These are phyloP conservation scores for Mamestra brassicae DNA, from an alignment of 2,888 invertebrate species.

Conservation along the genomic window DNA sequence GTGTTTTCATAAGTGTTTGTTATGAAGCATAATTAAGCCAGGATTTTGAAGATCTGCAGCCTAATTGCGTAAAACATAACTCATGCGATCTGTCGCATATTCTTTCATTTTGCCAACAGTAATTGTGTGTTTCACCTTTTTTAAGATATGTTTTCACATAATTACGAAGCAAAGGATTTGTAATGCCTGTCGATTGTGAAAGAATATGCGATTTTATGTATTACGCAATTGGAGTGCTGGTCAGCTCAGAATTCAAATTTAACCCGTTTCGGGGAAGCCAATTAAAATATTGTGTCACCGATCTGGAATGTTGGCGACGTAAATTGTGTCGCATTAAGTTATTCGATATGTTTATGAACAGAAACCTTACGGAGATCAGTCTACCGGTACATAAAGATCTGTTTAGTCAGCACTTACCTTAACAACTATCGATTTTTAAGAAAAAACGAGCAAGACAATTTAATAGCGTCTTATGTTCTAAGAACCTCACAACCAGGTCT, in stretches of 20 bases:
- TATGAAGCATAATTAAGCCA: too few relatives aligned
- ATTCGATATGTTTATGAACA: not conserved
- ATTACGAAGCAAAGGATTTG: too few relatives aligned
- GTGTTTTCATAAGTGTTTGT: not conserved
- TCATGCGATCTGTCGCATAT: too few relatives aligned
- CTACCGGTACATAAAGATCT: not conserved
- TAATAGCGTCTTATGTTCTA: not conserved
- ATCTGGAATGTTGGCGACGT: not conserved
- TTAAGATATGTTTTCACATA: too few relatives aligned
- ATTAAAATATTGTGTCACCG: not conserved
- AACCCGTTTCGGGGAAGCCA: not conserved
- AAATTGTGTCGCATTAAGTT: not conserved
- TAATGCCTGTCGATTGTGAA: too few relatives aligned
- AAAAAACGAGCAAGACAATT: not conserved
- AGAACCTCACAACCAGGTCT: too few relatives aligned
- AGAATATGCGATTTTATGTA: too few relatives aligned
- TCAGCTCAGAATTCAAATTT: not conserved
- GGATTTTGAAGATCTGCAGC: too few relatives aligned
- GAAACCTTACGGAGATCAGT: not conserved
- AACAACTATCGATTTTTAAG: not conserved
- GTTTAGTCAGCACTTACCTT: not conserved
- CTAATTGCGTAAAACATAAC: too few relatives aligned
- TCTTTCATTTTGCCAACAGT: too few relatives aligned
- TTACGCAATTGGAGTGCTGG: too few relatives aligned
- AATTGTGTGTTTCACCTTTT: too few relatives aligned